phyloP scores from a whole-genome alignment of 2,888 invertebrate species.

The Blastobasis adustella region DNA sequence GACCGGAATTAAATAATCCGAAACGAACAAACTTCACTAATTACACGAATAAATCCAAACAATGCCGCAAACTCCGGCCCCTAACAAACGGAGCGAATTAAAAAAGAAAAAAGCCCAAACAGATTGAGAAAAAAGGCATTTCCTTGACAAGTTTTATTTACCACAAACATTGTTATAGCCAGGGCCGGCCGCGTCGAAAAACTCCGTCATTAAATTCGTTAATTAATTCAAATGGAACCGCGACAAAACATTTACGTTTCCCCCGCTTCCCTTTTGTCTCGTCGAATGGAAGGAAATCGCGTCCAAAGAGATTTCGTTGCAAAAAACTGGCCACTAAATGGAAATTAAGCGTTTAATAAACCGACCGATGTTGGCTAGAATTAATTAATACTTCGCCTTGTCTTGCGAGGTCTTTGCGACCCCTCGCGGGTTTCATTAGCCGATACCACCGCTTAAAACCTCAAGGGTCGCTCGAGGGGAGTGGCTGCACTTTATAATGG shows the following conservation, averaged over 20 bases:
- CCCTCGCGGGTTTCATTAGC: slow-evolving; percentile 49
- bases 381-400: slow-evolving; percentile 66
- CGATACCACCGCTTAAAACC: slow-evolving; percentile 35
- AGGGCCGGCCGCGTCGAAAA: slow-evolving; percentile 61
- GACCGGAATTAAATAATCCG: slow-evolving; percentile 63
- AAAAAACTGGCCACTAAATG: slow-evolving; percentile 42
- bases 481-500: slow-evolving; percentile 55
- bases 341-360: slow-evolving; percentile 69
- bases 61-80: slow-evolving; percentile 48
- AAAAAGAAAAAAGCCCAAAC: slow-evolving; percentile 53
- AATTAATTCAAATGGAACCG: slow-evolving; percentile 74
- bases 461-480: slow-evolving; percentile 47
- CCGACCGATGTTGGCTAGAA: slow-evolving; percentile 50
- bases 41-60: slow-evolving; percentile 72
- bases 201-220: slow-evolving; percentile 69
- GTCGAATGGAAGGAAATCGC: slow-evolving; percentile 49
- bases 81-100: slow-evolving; percentile 60
- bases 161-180: slow-evolving; percentile 70
- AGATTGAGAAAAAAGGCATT: slow-evolving; percentile 64
- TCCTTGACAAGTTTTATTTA: slow-evolving; percentile 73
- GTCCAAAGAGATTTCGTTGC: too few species aligned
- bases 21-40: slow-evolving; percentile 70
- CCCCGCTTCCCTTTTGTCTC: slow-evolving; percentile 51
- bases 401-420: slow-evolving; percentile 44
- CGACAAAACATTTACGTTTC: slow-evolving; percentile 67